A percentile compares a stretch with the other conserved stretches of the same genome.
These are phyloP conservation scores for Dasyornis broadbenti DNA, from an alignment of 2,113 vertebrate species.

Conservation along the genomic window DNA sequence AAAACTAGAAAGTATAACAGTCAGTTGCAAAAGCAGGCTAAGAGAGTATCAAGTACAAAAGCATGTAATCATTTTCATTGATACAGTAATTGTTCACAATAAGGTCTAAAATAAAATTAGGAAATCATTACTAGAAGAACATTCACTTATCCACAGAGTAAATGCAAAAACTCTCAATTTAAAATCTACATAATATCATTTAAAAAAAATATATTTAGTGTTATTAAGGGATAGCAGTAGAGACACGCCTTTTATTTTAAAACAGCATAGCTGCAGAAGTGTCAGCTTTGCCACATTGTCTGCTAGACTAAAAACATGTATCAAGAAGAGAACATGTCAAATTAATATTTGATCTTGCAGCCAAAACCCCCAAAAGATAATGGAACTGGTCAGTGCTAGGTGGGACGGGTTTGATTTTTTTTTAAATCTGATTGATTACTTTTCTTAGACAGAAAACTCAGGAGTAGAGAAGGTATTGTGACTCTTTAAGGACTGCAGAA, in stretches of 20 bases:
- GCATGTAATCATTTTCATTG: background rate
- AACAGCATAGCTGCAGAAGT: background rate
- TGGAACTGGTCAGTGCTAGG: background rate
- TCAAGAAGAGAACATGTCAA: background rate
- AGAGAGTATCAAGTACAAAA: background rate
- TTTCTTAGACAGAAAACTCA: background rate
- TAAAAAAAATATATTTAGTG: background rate
- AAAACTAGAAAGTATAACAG: background rate
- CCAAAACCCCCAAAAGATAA: background rate
- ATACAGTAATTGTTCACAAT: background rate
- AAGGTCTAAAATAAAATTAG: constrained; percentile 2
- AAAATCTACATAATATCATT: background rate
- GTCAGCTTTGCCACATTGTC: background rate
- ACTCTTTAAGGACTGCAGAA: background rate
- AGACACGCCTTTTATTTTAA: background rate
- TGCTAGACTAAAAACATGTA: background rate
- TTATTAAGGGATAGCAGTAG: background rate
- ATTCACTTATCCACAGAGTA: background rate
- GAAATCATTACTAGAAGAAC: background rate
- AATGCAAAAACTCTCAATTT: background rate
- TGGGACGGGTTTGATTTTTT: background rate
- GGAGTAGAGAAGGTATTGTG: background rate
- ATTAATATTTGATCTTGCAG: background rate
- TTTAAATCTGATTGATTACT: background rate
- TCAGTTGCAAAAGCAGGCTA: background rate